phyloP scores from a whole-genome alignment of 2,888 invertebrate genomes.

The Leuctra nigra region DNA sequence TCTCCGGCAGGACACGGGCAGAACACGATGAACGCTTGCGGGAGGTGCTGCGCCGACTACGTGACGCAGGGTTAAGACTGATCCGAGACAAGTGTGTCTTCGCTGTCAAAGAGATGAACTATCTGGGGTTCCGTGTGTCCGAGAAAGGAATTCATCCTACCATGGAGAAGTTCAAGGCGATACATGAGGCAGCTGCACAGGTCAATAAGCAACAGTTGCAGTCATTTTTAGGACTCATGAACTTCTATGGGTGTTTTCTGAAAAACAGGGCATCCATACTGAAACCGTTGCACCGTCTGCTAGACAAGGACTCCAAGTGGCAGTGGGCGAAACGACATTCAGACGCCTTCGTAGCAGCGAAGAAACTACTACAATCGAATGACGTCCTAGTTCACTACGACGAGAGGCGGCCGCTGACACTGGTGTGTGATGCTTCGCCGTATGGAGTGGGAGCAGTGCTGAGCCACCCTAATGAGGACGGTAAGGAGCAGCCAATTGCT shows the following conservation, averaged over 20 bases:
- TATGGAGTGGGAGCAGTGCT: too few relatives aligned
- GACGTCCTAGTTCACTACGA: too few relatives aligned
- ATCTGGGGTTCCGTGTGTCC: constrained; percentile 24
- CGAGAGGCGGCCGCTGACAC: too few relatives aligned
- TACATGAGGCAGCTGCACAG: constrained; percentile 23
- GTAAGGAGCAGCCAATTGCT: constrained; percentile 33
- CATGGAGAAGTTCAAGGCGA: constrained; percentile 23
- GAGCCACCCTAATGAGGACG: constrained; percentile 32
- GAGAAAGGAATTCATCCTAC: constrained; percentile 26
- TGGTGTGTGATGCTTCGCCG: too few relatives aligned
- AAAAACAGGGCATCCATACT: neutral
- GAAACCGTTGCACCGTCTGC: constrained; percentile 13
- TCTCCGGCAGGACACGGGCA: constrained; percentile 3
- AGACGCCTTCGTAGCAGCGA: constrained; percentile 30
- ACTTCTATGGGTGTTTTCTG: constrained; percentile 16
- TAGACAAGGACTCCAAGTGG: neutral
- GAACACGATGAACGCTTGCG: neutral
- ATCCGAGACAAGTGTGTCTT: constrained; percentile 29
- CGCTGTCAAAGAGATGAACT: constrained; percentile 18
- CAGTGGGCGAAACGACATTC: constrained; percentile 31
- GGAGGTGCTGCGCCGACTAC: neutral
- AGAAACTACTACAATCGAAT: constrained; percentile 22
- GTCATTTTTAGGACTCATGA: constrained; percentile 27
- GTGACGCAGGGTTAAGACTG: neutral
- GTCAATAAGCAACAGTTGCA: constrained; percentile 17